These are phyloP conservation scores for Linurgus olivaceus DNA, from an alignment of 2,797 vertebrate species.

Conservation along the genomic window DNA sequence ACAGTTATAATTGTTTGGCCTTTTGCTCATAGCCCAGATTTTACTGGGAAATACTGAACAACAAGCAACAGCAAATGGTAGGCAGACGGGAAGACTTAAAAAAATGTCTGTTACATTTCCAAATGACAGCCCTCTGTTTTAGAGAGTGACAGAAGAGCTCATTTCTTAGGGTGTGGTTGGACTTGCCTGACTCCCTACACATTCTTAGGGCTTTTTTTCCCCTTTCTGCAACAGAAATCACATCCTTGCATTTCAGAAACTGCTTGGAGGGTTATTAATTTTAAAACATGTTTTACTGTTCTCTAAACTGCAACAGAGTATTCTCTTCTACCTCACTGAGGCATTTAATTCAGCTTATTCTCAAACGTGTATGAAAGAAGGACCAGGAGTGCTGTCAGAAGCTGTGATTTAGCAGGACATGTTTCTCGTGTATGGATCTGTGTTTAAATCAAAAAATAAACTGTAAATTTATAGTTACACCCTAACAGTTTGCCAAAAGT, in stretches of 20 bases:
- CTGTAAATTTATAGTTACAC: not conserved
- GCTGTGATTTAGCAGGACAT: not conserved
- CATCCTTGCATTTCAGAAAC: not conserved
- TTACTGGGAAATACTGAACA: not conserved
- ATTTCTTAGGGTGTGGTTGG: not conserved
- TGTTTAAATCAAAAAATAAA: not conserved
- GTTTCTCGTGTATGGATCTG: not conserved
- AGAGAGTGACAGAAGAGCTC: not conserved
- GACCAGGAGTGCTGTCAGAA: not conserved
- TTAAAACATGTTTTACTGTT: not conserved
- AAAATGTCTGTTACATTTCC: not conserved
- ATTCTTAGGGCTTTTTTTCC: not conserved
- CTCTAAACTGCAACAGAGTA: not conserved
- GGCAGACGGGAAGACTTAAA: not conserved
- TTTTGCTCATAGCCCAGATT: not conserved
- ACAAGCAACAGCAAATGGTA: not conserved
- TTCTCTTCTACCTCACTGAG: not conserved
- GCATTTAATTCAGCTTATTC: not conserved
- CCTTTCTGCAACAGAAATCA: not conserved
- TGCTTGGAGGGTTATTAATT: not conserved
- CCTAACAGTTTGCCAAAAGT: not conserved
- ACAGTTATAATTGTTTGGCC: not conserved
- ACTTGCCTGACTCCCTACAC: not conserved
- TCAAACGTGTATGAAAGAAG: not conserved
- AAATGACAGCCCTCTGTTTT: not conserved